phyloP scores from a whole-genome alignment of 2,888 invertebrate genomes.

The Conus canariensis region DNA sequence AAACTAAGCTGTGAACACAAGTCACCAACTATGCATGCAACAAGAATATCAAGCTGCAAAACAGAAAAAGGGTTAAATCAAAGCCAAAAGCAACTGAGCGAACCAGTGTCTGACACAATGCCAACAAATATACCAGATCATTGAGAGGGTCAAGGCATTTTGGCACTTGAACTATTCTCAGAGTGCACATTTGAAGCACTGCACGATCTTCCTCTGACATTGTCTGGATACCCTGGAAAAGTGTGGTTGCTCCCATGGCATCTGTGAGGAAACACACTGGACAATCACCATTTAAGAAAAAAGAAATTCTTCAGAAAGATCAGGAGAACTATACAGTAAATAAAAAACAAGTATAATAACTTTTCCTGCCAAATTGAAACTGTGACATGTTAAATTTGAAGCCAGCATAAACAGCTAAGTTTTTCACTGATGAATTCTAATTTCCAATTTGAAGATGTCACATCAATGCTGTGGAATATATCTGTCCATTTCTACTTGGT shows the following conservation, averaged over 20 bases:
- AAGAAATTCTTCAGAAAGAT: no score
- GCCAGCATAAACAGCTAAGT: no score
- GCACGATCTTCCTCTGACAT: conserved; percentile 34
- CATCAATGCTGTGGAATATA: no score
- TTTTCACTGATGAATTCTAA: no score
- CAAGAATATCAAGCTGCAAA: not conserved
- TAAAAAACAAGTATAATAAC: no score
- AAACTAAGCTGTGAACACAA: no score
- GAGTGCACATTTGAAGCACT: not conserved
- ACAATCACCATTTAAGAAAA: not conserved
- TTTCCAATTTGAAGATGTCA: no score
- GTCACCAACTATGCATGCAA: not conserved
- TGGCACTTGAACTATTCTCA: conserved; percentile 35
- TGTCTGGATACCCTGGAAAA: conserved; percentile 39
- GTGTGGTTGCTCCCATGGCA: conserved; percentile 31
- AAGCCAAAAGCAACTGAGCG: not conserved
- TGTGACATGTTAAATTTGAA: no score
- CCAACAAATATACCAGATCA: conserved; percentile 34
- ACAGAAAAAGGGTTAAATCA: not conserved
- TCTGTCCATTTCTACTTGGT: no score
- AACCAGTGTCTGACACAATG: not conserved
- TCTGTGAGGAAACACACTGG: conserved; percentile 16
- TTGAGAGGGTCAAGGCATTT: conserved; percentile 39
- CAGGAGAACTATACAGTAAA: no score
- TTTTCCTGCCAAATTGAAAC: no score